Percentiles rank a stretch among this genome's conserved stretches.
Evolutionary conservation across 1,140 invertebrate genomes (phyloP).

Genomic region (Babylonia areolata): DNA sequence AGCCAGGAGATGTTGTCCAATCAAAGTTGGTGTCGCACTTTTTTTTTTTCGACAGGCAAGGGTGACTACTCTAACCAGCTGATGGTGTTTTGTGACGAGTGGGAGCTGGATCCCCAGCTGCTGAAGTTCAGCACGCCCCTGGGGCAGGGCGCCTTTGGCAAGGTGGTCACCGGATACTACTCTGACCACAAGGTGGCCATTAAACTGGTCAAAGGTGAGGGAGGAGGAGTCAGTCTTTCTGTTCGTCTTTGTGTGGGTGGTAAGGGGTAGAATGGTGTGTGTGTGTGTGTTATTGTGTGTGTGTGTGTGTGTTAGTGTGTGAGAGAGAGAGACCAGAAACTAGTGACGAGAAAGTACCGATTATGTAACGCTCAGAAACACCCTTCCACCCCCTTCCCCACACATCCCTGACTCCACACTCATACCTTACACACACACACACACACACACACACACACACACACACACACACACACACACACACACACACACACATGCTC

Average conservation of each 20-base stretch:
- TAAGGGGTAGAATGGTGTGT: neutral
- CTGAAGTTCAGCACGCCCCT: constrained; percentile 92
- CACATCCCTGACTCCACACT: no score
- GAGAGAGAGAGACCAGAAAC: neutral
- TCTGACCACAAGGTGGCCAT: constrained; percentile 71
- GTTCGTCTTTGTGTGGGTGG: neutral
- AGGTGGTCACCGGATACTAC: constrained; percentile 73
- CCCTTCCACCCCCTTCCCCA: no score
- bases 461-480: no score
- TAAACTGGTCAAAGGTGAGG: constrained; percentile 73
- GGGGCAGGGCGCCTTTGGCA: constrained; percentile 95
- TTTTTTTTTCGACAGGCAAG: constrained; percentile 49
- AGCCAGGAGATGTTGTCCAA: no score
- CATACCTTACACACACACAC: no score
- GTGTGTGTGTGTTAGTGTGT: neutral
- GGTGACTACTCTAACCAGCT: constrained; percentile 70
- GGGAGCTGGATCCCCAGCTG: constrained; percentile 95
- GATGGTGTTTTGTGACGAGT: constrained; percentile 82
- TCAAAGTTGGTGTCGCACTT: no score
- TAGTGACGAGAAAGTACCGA: no score
- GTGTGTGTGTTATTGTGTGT: neutral
- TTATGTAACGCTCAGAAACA: no score
- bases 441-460: no score
- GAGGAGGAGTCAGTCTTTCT: neutral
- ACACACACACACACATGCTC: no score